These are phyloP conservation scores for Drosophila ohnishii DNA, from an alignment of 1,140 invertebrate species.

Conservation along the genomic window DNA sequence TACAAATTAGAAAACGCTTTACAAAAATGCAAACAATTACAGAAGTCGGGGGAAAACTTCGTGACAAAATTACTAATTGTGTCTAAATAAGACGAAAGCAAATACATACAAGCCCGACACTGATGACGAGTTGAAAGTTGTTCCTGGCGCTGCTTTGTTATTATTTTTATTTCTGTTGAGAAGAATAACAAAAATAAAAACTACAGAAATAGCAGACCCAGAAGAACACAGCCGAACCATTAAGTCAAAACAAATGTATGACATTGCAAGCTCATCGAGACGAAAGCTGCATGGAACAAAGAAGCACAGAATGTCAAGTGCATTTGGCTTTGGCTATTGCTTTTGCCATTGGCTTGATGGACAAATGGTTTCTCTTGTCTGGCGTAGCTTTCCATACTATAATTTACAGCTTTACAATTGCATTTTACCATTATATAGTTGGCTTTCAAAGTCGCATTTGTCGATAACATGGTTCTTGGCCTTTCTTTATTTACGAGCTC, in stretches of 20 bases:
- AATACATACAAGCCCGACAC: conserved; percentile 5
- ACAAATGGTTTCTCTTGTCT: conserved; percentile 21
- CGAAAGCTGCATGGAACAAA: conserved; percentile 29
- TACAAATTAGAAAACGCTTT: conserved; percentile 53
- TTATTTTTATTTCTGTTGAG: conserved; percentile 20
- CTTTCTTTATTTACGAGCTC: conserved; percentile 17
- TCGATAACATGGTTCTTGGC: conserved; percentile 15
- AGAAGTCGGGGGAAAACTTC: conserved; percentile 31
- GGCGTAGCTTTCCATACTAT: conserved; percentile 13
- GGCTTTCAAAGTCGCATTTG: conserved; percentile 17
- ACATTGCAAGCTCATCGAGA: conserved; percentile 33
- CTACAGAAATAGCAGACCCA: conserved; percentile 19
- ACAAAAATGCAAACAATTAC: conserved; percentile 48
- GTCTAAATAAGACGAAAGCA: conserved; percentile 31
- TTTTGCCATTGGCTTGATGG: conserved; percentile 7
- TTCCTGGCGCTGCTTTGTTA: conserved; percentile 17
- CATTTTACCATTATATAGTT: conserved; percentile 29
- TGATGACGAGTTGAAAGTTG: conserved; percentile 39
- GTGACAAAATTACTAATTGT: conserved; percentile 71
- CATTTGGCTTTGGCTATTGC: conserved; percentile 15
- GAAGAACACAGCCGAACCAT: conserved; percentile 19
- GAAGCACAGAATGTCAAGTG: conserved; percentile 32
- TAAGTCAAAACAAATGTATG: conserved; percentile 42
- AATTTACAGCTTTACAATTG: conserved; percentile 37
- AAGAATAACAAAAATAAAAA: conserved; percentile 11